A percentile compares a stretch with the other conserved stretches of the same genome.
phyloP scores from a whole-genome alignment of 1,140 invertebrate species.

The Rhysida immarginata region DNA sequence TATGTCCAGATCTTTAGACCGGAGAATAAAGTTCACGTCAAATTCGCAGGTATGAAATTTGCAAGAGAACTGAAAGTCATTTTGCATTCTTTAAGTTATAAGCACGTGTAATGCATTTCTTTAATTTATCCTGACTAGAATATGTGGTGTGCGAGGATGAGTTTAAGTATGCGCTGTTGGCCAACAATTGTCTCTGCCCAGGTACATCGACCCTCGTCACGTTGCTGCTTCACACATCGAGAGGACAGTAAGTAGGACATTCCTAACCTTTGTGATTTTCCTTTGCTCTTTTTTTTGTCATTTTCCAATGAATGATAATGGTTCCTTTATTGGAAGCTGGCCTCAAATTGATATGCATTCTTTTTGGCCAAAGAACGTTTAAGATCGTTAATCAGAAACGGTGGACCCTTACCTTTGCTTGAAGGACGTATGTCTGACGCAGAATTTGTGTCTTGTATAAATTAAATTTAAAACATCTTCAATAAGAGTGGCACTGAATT shows the following conservation, averaged over 20 bases:
- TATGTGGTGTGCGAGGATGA: slow-evolving; percentile 93
- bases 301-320: too few species aligned
- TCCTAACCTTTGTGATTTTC: too few species aligned
- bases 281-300: neutral
- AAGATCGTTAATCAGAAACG: too few species aligned
- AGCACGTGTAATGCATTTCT: neutral
- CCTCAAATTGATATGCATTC: too few species aligned
- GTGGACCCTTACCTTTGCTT: too few species aligned
- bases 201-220: slow-evolving; percentile 92
- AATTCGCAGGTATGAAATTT: slow-evolving; percentile 55
- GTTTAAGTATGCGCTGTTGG: slow-evolving; percentile 90
- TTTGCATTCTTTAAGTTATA: neutral
- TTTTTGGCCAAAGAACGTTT: too few species aligned
- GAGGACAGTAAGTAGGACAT: slow-evolving; percentile 89
- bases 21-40: slow-evolving; percentile 95
- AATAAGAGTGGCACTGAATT: too few species aligned
- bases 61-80: neutral
- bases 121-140: slow-evolving; percentile 33
- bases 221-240: slow-evolving; percentile 81
- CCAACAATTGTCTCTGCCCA: slow-evolving; percentile 95
- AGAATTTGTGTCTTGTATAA: too few species aligned
- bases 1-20: slow-evolving; percentile 96
- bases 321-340: too few species aligned
- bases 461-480: too few species aligned
- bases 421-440: too few species aligned